phyloP scores from a whole-genome alignment of 1,140 invertebrate genomes.

The Diabrotica virgifera region DNA sequence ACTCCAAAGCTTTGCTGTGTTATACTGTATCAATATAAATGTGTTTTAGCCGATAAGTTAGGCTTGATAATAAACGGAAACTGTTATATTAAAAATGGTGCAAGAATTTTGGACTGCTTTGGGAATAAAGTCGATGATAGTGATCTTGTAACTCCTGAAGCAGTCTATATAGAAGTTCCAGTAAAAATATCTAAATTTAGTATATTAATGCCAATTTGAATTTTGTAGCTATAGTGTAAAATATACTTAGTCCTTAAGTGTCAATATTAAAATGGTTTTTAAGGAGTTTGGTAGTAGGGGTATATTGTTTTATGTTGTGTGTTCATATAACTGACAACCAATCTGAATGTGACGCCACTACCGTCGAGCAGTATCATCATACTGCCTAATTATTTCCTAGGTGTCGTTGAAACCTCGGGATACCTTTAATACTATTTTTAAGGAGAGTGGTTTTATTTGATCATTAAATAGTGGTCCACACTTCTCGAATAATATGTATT shows the following conservation, averaged over 20 bases:
- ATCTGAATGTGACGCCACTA: constrained; percentile 38
- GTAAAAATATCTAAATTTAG: constrained; percentile 46
- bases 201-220: constrained; percentile 49
- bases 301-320: constrained; percentile 45
- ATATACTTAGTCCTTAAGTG: constrained; percentile 45
- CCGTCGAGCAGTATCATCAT: neutral
- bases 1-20: no score
- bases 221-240: constrained; percentile 37
- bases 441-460: neutral
- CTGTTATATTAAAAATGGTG: constrained; percentile 37
- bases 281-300: constrained; percentile 46
- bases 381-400: constrained; percentile 16
- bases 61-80: constrained; percentile 29
- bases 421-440: neutral
- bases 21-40: no score
- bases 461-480: neutral
- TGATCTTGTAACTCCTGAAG: constrained; percentile 36
- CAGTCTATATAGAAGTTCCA: constrained; percentile 43
- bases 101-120: constrained; percentile 12
- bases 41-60: constrained; percentile 15
- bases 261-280: constrained; percentile 47
- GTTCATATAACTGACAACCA: constrained; percentile 42
- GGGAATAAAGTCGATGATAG: constrained; percentile 4
- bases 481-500: no score
- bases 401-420: neutral